These are phyloP conservation scores for Xenopus petersii DNA, from an alignment of 2,797 vertebrate species.

Conservation along the genomic window DNA sequence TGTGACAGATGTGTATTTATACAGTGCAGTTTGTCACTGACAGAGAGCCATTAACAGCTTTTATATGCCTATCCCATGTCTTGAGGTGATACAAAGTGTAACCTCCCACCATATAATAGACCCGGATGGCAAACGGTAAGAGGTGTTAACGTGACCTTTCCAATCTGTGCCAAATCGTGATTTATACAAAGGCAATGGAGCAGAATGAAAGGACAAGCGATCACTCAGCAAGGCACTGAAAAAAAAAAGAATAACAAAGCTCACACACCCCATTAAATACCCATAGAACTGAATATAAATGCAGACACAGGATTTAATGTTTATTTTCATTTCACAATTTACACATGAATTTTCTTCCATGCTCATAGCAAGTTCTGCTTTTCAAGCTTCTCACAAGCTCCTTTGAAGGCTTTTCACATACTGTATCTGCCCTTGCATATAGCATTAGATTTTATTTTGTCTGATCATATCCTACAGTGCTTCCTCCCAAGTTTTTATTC, in stretches of 20 bases:
- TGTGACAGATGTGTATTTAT: conserved; percentile 36
- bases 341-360: neutral
- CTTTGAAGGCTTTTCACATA: no score
- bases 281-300: conserved; percentile 13
- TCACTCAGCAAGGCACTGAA: conserved; percentile 25
- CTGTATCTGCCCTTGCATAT: no score
- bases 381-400: no score
- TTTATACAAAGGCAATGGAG: conserved; percentile 53
- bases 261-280: conserved; percentile 37
- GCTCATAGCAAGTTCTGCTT: no score
- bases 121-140: conserved; percentile 17
- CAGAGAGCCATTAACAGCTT: conserved; percentile 20
- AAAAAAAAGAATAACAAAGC: conserved; percentile 38
- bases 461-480: no score
- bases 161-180: conserved; percentile 35
- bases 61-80: conserved; percentile 33
- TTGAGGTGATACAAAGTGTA: conserved; percentile 35
- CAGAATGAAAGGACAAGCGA: conserved; percentile 33
- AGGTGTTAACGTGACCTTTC: conserved; percentile 56
- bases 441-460: no score
- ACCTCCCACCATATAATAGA: conserved; percentile 45
- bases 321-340: conserved; percentile 1
- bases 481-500: no score
- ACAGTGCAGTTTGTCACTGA: conserved; percentile 8
- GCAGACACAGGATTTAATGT: conserved; percentile 12